Base-by-base conservation (phyloP, 92 coral and sea anemone genomes). In the Pocillopora grandis region DNA sequence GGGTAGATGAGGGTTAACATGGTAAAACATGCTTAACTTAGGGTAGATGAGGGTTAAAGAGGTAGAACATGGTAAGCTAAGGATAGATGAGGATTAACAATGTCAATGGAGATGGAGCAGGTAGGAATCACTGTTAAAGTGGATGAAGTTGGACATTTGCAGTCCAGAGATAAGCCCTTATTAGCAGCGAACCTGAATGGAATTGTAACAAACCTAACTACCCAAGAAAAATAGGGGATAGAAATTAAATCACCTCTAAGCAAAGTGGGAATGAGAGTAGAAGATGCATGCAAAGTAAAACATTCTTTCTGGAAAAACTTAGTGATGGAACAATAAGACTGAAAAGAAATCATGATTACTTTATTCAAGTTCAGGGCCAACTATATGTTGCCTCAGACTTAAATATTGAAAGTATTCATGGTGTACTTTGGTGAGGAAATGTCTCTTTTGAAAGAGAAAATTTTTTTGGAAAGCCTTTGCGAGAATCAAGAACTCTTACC, bases 241-340 rank as follows among this genome's bases (percentile, higher is more conserved):
- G 91, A 89, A 59, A 85, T 72, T 8, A 89, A 89, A 84, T 84
- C 80, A 42, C 91, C 91, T 5, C 57, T 88, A 3, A 84, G 91
- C 78, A 89, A 89, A 84, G 77, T 78, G 27, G 27, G 27, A 23
- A 23, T 23, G 27, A 23, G 27, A 23, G 27, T 23, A 23, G 27
- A 23, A 23, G 88, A 88, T 18, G 85, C 91, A 16, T 72, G 82
- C 31, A 60, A 65, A 49, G 13, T 19, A 67, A 62, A 79, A 72
- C n/a, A 36, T 60, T 70, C 79, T 79, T 79, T 18, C 52, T 77
- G 37, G 69, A 77, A 77, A 62, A 77, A 77, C 80, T 77, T 9
- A 66, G 63, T 66, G 76, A 80, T 80, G 76, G 77, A 20, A 80
- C 63, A 1, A 80, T n/a, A n/a, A n/a, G 58, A 33, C 76, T 80